Base-by-base conservation (phyloP, 2,888 invertebrate genomes). In the Torymus texanus region DNA sequence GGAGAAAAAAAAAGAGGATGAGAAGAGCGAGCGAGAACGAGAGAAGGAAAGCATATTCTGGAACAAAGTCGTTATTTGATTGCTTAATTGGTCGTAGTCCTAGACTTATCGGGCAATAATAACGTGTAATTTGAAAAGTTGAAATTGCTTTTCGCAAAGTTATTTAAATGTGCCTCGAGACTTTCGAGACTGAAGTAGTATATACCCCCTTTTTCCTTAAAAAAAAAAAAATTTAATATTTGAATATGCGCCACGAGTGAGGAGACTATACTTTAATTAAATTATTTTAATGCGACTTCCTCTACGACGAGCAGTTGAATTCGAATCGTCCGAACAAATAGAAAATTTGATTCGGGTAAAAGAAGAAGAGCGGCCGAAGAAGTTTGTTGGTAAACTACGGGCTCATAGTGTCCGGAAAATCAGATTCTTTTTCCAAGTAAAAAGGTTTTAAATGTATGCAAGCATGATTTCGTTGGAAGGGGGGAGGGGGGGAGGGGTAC, bases 121-220 rank as follows among this genome's bases (percentile, higher is more conserved):
- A 68, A 68, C 50, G 56, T 16, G 11, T 73, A 67, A 78, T 78
- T 56, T 62, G 74, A 74, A 79, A 78, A 79, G 78, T 74, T 79
- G 56, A 50, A 74, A 79, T 74, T 63, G 50, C 71, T 65, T 68
- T 68, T 18, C 62, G 16, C 61, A 16, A 21, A 59, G 67, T 51
- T n/a, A 61, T 67, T 67, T 67, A 51, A 50, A 66, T 50, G 41
- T 41, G 51, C 75, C 67, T 61, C 10, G n/a, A 4, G 16, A 66
- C 16, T 51, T 53, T 16, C 13, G 16, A 12, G 16, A 41, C 41
- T 41, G 41, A 41, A 8, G 8, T 5, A 41, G 41, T 41, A 41
- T 21, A 21, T 21, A 21, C 21, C 21, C 2, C 41, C 41, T 8
- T 41, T 41, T 41, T 41, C 8, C 41, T 8, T 41, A 41, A 41